These are phyloP conservation scores for Prorops nasuta DNA, from an alignment of 1,140 invertebrate genomes.

Conservation along the genomic window DNA sequence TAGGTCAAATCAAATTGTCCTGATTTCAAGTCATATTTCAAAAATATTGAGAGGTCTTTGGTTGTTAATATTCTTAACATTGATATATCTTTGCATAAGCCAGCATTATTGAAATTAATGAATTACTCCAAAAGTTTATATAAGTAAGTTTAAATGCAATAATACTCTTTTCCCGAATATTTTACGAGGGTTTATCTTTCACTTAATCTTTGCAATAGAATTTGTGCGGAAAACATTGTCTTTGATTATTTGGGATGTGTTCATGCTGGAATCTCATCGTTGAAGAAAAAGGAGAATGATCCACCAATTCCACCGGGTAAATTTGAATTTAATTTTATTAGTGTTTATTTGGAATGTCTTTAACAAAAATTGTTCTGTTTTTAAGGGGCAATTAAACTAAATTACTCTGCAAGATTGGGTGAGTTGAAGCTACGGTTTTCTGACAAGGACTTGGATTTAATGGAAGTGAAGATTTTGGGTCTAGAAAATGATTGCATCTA, in stretches of 20 bases:
- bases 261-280: slow-evolving; percentile 20
- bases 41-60: slow-evolving; percentile 76
- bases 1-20: slow-evolving; percentile 78
- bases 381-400: slow-evolving; percentile 71
- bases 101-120: slow-evolving; percentile 69
- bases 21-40: slow-evolving; percentile 79
- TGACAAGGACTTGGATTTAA: slow-evolving; percentile 69
- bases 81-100: slow-evolving; percentile 69
- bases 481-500: slow-evolving; percentile 76
- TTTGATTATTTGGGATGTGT: slow-evolving; percentile 22
- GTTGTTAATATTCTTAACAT: slow-evolving; percentile 70
- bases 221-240: slow-evolving; percentile 22
- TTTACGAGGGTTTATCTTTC: too few relatives aligned
- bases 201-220: slow-evolving; percentile 31
- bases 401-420: slow-evolving; percentile 69
- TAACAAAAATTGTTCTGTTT: slow-evolving; percentile 3
- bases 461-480: slow-evolving; percentile 65
- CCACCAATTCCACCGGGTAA: slow-evolving; percentile 68
- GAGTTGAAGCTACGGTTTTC: slow-evolving; percentile 65
- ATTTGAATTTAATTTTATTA: neutral
- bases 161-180: slow-evolving; percentile 25
- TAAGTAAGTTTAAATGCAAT: slow-evolving; percentile 49
- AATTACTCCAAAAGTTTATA: slow-evolving; percentile 46
- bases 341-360: neutral
- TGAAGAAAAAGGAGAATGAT: slow-evolving; percentile 52